Evolutionary conservation across 2,888 invertebrate genomes (phyloP), one percentile per base, ranked within the genome.

Genomic region (Cryptus viduatorius): DNA sequence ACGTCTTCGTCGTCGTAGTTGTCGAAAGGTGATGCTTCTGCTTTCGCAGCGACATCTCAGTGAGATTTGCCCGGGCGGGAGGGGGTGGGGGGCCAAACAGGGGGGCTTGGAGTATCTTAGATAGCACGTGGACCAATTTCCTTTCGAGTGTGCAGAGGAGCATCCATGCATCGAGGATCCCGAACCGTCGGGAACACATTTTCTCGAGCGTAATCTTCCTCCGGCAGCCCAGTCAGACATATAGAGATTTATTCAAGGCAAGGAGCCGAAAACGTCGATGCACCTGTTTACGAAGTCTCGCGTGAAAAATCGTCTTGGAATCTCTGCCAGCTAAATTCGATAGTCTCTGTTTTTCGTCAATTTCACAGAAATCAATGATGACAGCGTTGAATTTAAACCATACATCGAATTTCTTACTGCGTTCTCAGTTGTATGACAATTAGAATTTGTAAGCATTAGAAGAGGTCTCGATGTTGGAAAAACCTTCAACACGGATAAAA

Each of bases 91-190:
- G 37, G 37, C 37, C 24, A 24, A 24, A 24, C 24, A 24, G 8
- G 37, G 37, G 37, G 37, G 37, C 37, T 37, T 37, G 42, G 69
- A 75, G 42, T 69, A 72, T 78, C 73, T 82, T 78, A 68, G 72
- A 64, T 71, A 37, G 46, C 76, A 72, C 76, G 69, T 76, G 71
- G 80, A 83, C 79, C 83, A 83, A 83, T 83, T 83, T 80, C 79
- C 72, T 71, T 76, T 75, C 72, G 76, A 79, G 83, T 84, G 76
- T 81, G 79, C 85, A 83, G 80, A 81, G 79, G 82, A 86, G 87
- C 90, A 88, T 87, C 87, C 89, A 89, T 90, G 90, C 90, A 89
- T 90, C 88, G 86, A 87, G 90, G 89, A 90, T 86, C 86, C 86
- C 87, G 87, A 87, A 88, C 79, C 73, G 81, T 67, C 82, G 83